Evolutionary conservation across 2,888 invertebrate species (phyloP), one percentile per base, ranked within the genome.

Genomic region (Heteropelma amictum): DNA sequence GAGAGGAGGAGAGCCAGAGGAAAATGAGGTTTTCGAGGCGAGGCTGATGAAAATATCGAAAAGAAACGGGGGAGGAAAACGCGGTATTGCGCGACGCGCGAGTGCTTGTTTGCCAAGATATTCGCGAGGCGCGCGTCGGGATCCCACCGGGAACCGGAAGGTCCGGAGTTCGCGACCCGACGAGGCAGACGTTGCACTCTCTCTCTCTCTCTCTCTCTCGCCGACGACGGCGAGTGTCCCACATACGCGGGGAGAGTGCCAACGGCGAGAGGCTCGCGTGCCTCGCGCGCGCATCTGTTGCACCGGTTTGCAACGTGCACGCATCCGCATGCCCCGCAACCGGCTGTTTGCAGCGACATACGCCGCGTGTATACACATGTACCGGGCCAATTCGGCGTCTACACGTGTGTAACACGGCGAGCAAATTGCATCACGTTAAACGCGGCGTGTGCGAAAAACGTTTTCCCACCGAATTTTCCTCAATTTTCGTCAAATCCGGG

Each of bases 271-370:
- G 81, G 81, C 81, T 87, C 86, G 87, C 88, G 87, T 88, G 88
- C 85, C 84, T 85, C 81, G 83, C 85, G 86, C 81, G 83, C 85
- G 86, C 88, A 87, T 88, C 87, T 88, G 88, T 88, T 88, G 88
- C 88, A 82, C 88, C 80, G 80, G n/a, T 77, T 74, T 76, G 78
- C 77, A 80, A n/a, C 80, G 71, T 77, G 69, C 76, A 77, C 69
- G 69, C 72, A 56, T 17, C 42, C 28, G 21, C 30, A 54, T 30
- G 64, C n/a, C 4, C n/a, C 28, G 47, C 26, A 45, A 17, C 45
- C 19, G 26, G 14, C 42, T 60, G 35, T 21, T 49, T 58, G 71
- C 63, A 26, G 40, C 60, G 30, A 51, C 60, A 51, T 58, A 21
- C 7, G 26, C 58, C 17, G 23, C 26, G 8, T 17, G 51, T 23